Evolutionary conservation across 2,888 invertebrate genomes (phyloP).

Genomic region (Agonopterix subpropinquella): DNA sequence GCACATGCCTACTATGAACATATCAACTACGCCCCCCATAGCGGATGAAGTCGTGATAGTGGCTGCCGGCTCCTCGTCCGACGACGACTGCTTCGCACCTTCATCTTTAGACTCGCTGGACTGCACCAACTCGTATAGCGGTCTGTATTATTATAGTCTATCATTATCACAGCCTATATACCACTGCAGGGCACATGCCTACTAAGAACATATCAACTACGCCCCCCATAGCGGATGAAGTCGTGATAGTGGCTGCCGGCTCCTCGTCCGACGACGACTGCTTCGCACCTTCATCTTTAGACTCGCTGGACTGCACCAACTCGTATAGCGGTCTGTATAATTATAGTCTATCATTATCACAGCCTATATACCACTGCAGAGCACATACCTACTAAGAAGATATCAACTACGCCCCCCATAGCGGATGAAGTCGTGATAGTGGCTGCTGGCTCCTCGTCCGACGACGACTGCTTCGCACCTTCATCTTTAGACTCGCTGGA

Average conservation of each 20-base stretch:
- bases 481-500: conserved; percentile 86
- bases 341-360: too few species aligned
- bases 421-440: conserved; percentile 86
- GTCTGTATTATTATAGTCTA: conserved; percentile 18
- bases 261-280: conserved; percentile 87
- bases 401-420: conserved; percentile 67
- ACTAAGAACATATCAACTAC: conserved; percentile 71
- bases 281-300: conserved; percentile 82
- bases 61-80: conserved; percentile 86
- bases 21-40: conserved; percentile 67
- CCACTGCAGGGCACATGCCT: too few species aligned
- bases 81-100: conserved; percentile 84
- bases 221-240: conserved; percentile 78
- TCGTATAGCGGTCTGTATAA: conserved; percentile 39
- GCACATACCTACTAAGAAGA: too few species aligned
- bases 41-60: conserved; percentile 86
- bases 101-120: conserved; percentile 86
- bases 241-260: conserved; percentile 87
- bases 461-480: conserved; percentile 84
- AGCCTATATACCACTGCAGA: too few species aligned
- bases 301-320: conserved; percentile 80
- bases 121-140: conserved; percentile 60
- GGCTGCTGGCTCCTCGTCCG: conserved; percentile 86
- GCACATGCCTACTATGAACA: too few species aligned
- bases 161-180: too few species aligned